Conservation (phyloP, 2,113 vertebrate genomes). For the Coptodon bakossiorum region DNA sequence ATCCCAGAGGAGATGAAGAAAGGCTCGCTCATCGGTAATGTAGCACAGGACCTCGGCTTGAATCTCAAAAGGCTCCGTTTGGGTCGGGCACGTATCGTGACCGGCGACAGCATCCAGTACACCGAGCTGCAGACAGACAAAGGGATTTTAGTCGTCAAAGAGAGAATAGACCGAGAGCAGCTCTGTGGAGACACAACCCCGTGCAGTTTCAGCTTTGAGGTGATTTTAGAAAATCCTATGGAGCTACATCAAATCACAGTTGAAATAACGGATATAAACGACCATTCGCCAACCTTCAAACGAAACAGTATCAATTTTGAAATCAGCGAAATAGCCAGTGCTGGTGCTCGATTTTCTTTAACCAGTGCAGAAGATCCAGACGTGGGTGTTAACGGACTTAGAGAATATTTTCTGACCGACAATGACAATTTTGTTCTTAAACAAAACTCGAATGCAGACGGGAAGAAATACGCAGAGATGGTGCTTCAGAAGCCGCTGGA, state of each 20-base stretch:
- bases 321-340: constrained; percentile 16
- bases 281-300: background rate
- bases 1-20: constrained; percentile 49
- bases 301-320: background rate
- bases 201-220: constrained; percentile 54
- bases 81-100: constrained; percentile 34
- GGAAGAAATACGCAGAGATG: background rate
- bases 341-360: constrained; percentile 73
- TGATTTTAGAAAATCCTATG: constrained; percentile 61
- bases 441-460: background rate
- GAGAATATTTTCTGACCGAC: background rate
- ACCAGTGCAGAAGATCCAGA: constrained; percentile 66
- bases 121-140: constrained; percentile 56
- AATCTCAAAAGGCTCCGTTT: constrained; percentile 16
- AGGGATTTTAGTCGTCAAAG: constrained; percentile 49
- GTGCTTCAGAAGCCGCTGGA: background rate
- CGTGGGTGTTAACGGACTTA: constrained; percentile 61
- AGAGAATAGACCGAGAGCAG: constrained; percentile 59
- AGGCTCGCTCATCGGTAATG: constrained; percentile 42
- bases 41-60: constrained; percentile 34
- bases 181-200: constrained; percentile 43
- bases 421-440: background rate
- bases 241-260: constrained; percentile 30
- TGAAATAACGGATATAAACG: constrained; percentile 47
- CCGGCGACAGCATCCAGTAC: constrained; percentile 30